Percentiles rank a stretch among this genome's conserved stretches.
These are phyloP conservation scores for Lepus townsendii DNA, from an alignment of 2,797 vertebrate species.

Conservation along the genomic window DNA sequence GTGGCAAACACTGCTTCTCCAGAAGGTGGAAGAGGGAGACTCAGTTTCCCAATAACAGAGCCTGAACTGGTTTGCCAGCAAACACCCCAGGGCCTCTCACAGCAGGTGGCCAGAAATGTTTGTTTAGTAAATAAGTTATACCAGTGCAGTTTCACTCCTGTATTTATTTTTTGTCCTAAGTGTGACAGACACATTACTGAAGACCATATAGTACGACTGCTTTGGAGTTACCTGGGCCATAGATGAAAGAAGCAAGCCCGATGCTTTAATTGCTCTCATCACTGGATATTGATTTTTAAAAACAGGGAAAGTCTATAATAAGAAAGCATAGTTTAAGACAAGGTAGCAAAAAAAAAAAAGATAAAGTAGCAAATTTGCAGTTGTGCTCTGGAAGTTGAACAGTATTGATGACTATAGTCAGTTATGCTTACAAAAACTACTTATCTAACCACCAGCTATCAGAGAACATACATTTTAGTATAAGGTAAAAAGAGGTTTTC, in stretches of 20 bases:
- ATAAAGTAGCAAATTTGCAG: constrained; percentile 40
- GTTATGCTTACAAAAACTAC: constrained; percentile 21
- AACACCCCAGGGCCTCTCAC: not conserved
- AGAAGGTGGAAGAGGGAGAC: not conserved
- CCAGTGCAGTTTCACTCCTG: not conserved
- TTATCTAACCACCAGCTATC: not conserved
- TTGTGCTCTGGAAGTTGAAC: not conserved
- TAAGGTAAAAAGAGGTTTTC: constrained; percentile 35
- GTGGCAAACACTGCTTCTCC: not conserved
- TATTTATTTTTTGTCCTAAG: not conserved
- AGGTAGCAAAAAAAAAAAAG: not conserved
- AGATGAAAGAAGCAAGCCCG: not conserved
- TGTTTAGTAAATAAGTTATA: constrained; percentile 1
- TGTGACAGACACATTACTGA: not conserved
- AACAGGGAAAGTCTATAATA: constrained; percentile 1
- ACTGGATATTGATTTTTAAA: not conserved
- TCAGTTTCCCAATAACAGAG: not conserved
- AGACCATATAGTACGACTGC: not conserved
- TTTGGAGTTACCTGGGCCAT: not conserved
- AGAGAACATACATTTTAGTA: not conserved
- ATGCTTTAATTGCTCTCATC: not conserved
- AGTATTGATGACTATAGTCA: not conserved
- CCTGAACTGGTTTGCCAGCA: constrained; percentile 1
- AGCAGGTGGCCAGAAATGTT: not conserved
- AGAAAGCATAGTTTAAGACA: not conserved